phyloP scores from a whole-genome alignment of 2,888 invertebrate genomes.

The Drosophila villosipedis region DNA sequence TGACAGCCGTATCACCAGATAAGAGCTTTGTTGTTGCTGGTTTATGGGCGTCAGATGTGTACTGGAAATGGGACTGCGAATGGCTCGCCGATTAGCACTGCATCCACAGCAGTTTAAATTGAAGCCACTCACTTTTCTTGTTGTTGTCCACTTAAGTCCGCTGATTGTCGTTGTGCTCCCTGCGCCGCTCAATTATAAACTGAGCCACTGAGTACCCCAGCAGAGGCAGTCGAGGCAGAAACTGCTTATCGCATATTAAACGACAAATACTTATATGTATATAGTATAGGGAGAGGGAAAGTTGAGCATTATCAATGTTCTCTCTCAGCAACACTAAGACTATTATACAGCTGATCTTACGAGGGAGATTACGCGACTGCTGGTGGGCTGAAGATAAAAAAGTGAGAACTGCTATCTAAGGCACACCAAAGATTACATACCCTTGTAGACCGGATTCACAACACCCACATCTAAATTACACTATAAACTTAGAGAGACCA shows the following conservation, averaged over 20 bases:
- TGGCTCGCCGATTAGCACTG: constrained; percentile 40
- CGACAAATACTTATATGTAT: background rate
- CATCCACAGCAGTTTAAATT: constrained; percentile 24
- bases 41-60: constrained; percentile 17
- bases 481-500: background rate
- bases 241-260: constrained; percentile 37
- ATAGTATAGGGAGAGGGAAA: background rate
- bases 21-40: constrained; percentile 32
- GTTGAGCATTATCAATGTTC: background rate
- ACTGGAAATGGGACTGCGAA: constrained; percentile 17
- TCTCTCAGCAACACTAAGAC: background rate
- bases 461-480: background rate
- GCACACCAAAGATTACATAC: background rate
- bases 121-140: constrained; percentile 43
- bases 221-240: background rate
- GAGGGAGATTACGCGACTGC: background rate
- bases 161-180: constrained; percentile 37
- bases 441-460: background rate
- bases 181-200: constrained; percentile 62
- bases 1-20: constrained; percentile 58
- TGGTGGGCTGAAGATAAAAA: background rate
- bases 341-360: background rate
- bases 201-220: constrained; percentile 31
- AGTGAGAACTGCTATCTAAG: background rate
- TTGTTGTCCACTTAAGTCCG: constrained; percentile 43